These are phyloP conservation scores for Apostichopus californicus DNA, from an alignment of 35 echinoderm and acorn worm species.

Conservation along the genomic window DNA sequence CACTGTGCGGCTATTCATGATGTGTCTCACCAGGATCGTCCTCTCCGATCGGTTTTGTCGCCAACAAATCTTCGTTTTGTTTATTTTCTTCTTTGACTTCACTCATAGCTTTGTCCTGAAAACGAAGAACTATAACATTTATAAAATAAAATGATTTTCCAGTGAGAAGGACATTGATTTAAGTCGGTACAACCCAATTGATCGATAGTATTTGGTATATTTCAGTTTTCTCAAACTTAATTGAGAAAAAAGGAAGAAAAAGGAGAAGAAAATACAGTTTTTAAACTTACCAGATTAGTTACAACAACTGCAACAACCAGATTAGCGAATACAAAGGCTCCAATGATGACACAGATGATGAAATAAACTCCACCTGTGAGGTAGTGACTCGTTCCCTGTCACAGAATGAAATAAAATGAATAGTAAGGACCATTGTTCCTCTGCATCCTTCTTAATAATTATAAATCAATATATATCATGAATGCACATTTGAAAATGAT, in stretches of 20 bases:
- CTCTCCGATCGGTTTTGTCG: conserved; percentile 67
- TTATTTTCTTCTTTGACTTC: conserved; percentile 94
- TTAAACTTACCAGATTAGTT: conserved; percentile 78
- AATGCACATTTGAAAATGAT: too few relatives aligned
- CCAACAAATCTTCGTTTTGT: conserved; percentile 79
- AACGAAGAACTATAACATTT: background rate
- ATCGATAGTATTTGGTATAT: too few relatives aligned
- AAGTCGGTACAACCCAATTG: too few relatives aligned
- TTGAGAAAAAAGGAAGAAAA: too few relatives aligned
- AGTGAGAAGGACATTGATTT: background rate
- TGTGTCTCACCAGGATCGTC: too few relatives aligned
- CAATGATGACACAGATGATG: conserved; percentile 72
- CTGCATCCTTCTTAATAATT: too few relatives aligned
- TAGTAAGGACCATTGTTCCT: too few relatives aligned
- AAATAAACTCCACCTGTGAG: conserved; percentile 79
- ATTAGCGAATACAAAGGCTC: conserved; percentile 95
- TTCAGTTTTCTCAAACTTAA: too few relatives aligned
- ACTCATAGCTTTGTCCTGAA: conserved; percentile 94
- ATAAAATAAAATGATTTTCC: background rate
- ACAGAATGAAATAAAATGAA: background rate
- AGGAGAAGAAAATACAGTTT: too few relatives aligned
- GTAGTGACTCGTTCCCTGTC: conserved; percentile 52
- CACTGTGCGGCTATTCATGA: too few relatives aligned
- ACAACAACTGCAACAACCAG: conserved; percentile 93
- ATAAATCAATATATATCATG: too few relatives aligned